Percentiles rank a stretch among this genome's conserved stretches.
Conservation (phyloP, 1,140 invertebrate species). For the Penaeus chinensis region DNA sequence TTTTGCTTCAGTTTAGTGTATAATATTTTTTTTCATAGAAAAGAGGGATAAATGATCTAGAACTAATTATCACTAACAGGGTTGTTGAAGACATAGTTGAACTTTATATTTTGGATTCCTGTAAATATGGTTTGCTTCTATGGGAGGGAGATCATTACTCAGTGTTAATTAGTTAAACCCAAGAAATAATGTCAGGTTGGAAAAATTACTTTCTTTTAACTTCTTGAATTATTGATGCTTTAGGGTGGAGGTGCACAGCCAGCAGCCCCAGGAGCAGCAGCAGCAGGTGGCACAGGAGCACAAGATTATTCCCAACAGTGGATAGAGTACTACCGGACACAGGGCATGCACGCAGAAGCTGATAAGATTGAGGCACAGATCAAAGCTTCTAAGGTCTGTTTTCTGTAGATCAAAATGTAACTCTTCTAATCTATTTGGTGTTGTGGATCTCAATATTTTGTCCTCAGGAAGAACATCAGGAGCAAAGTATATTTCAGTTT, state of each 20-base stretch:
- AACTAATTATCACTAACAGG: too few relatives aligned
- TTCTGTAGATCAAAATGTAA: too few relatives aligned
- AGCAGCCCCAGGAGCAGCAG: conserved; percentile 43
- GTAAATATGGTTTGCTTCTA: too few relatives aligned
- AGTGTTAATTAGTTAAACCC: neutral
- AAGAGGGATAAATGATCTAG: too few relatives aligned
- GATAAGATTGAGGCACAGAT: conserved; percentile 91
- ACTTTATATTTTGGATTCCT: too few relatives aligned
- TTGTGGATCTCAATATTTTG: too few relatives aligned
- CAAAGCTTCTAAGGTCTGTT: conserved; percentile 71
- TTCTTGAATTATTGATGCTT: conserved; percentile 23
- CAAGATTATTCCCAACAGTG: conserved; percentile 94
- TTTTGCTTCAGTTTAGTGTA: neutral
- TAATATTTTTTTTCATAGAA: too few relatives aligned
- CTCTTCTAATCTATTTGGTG: too few relatives aligned
- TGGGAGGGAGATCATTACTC: neutral
- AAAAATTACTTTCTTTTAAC: conserved; percentile 3
- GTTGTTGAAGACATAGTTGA: too few relatives aligned
- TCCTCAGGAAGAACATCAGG: too few relatives aligned
- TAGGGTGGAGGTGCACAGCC: conserved; percentile 49
- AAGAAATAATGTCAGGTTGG: too few relatives aligned
- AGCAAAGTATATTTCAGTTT: too few relatives aligned
- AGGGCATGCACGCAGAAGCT: conserved; percentile 90
- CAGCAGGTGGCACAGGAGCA: conserved; percentile 35
- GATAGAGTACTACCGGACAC: conserved; percentile 95